Conservation (phyloP, 1,140 invertebrate species). For the Diploscapter pachys region DNA sequence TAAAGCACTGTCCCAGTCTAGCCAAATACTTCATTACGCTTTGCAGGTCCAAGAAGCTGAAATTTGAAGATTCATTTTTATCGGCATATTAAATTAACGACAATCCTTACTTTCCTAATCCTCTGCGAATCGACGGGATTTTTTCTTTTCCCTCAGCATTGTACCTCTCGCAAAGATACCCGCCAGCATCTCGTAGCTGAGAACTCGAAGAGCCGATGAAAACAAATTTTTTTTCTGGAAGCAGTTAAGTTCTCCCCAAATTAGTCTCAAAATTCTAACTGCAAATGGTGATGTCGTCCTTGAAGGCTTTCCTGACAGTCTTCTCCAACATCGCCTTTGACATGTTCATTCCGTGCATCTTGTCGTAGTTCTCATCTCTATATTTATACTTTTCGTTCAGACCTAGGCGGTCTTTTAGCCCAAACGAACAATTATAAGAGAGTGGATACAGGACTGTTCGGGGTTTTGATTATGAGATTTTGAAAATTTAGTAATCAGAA, state of each 20-base stretch:
- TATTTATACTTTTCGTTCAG: no score
- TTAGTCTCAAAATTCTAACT: slow-evolving; percentile 23
- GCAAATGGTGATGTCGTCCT: not conserved
- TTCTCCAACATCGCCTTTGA: slow-evolving; percentile 6
- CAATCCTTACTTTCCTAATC: not conserved
- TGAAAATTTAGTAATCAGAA: no score
- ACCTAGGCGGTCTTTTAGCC: no score
- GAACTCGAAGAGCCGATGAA: slow-evolving; percentile 42
- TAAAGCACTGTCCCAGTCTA: slow-evolving; percentile 45
- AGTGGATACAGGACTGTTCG: no score
- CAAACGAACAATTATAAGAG: no score
- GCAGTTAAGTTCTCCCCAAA: slow-evolving; percentile 35
- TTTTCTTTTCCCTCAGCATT: no score
- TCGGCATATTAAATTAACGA: not conserved
- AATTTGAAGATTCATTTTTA: slow-evolving; percentile 10
- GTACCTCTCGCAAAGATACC: slow-evolving; percentile 42
- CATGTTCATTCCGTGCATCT: slow-evolving; percentile 4
- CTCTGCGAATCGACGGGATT: not conserved
- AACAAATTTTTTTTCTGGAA: no score
- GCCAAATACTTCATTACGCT: slow-evolving; percentile 54
- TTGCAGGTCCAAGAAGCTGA: slow-evolving; percentile 22
- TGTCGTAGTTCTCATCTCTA: slow-evolving; percentile 24
- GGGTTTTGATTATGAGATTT: no score
- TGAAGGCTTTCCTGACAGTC: not conserved
- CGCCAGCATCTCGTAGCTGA: slow-evolving; percentile 52